Percentiles rank a stretch among this genome's conserved stretches.
Evolutionary conservation across 2,113 vertebrate genomes (phyloP).

Genomic region (Periophthalmodon schlosseri): DNA sequence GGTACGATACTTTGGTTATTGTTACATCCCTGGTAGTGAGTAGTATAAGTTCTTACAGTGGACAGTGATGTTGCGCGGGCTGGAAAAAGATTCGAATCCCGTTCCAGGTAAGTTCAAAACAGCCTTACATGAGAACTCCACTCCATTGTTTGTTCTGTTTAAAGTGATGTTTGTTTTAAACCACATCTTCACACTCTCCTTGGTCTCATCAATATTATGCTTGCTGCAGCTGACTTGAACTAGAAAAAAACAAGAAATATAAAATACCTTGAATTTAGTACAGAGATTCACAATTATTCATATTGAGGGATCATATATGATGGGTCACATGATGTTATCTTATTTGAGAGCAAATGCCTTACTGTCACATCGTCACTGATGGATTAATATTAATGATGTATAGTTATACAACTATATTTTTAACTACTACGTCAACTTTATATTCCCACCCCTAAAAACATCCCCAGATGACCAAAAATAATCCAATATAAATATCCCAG

Average conservation of each 20-base stretch:
- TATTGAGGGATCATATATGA: background rate
- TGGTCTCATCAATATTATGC: background rate
- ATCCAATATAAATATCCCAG: too few relatives aligned
- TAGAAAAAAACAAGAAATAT: background rate
- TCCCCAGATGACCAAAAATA: too few relatives aligned
- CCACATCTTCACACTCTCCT: constrained; percentile 11
- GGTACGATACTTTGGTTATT: too few relatives aligned
- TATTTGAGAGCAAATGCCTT: background rate
- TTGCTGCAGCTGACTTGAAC: background rate
- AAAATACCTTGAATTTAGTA: background rate
- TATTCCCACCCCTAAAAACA: too few relatives aligned
- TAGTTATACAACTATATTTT: too few relatives aligned
- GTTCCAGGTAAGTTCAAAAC: constrained; percentile 61
- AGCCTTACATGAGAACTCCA: constrained; percentile 64
- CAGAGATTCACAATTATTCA: background rate
- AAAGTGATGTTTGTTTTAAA: constrained; percentile 37
- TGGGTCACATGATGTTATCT: background rate
- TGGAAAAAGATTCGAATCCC: too few relatives aligned
- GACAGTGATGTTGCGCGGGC: constrained; percentile 53
- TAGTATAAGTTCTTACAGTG: constrained; percentile 48
- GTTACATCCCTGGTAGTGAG: background rate
- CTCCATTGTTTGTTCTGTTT: constrained; percentile 19
- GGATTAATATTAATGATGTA: background rate
- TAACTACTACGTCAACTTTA: too few relatives aligned
- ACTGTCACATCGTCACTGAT: background rate